A percentile compares a stretch with the other conserved stretches of the same genome.
Conservation (phyloP, 2,797 vertebrate species). For the Erpetoichthys calabaricus region DNA sequence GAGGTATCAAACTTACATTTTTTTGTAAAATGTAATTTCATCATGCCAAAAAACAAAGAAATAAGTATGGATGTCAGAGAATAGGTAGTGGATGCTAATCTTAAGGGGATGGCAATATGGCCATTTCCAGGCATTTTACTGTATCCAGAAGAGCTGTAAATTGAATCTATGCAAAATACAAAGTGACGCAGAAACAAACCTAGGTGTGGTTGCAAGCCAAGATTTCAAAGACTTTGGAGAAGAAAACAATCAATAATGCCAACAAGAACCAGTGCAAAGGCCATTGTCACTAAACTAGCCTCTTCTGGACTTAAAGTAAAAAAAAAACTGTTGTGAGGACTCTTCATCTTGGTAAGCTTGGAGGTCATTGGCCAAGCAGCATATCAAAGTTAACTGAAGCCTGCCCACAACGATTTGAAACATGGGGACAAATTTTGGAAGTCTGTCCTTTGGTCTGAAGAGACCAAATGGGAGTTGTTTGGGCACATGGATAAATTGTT, state of each 20-base stretch:
- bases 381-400: slow-evolving; percentile 4
- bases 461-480: slow-evolving; percentile 11
- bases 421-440: slow-evolving; percentile 10
- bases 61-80: no score
- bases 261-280: background rate
- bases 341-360: slow-evolving; percentile 3
- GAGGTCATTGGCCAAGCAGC: background rate
- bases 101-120: no score
- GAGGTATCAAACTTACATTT: no score
- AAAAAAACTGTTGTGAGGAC: slow-evolving; percentile 4
- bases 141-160: no score
- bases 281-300: slow-evolving; percentile 1
- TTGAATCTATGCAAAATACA: no score
- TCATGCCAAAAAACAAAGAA: no score
- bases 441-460: slow-evolving; percentile 11
- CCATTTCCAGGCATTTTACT: no score
- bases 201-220: slow-evolving; percentile 1
- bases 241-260: slow-evolving; percentile 4
- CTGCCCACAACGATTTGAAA: slow-evolving; percentile 8
- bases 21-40: no score
- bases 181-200: background rate
- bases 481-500: slow-evolving; percentile 8
- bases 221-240: slow-evolving; percentile 3
- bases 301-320: slow-evolving; percentile 3
- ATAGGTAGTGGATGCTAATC: no score